Evolutionary conservation across 2,113 vertebrate species (phyloP).

Genomic region (Salvelinus alpinus): DNA sequence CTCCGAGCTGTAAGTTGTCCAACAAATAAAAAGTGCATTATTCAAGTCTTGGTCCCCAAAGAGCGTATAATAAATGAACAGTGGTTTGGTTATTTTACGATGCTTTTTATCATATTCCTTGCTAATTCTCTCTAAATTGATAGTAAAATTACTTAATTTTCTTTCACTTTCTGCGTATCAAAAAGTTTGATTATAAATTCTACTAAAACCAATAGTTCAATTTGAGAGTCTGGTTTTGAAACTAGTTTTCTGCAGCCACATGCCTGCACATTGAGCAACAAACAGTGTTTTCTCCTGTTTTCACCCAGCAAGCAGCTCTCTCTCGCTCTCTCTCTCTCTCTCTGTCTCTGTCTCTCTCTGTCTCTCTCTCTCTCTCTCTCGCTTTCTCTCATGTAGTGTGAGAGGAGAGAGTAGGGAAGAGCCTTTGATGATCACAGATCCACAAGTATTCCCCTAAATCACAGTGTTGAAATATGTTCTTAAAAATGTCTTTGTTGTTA

Average conservation of each 20-base stretch:
- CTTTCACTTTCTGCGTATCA: slow-evolving; percentile 2
- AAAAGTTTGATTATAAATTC: no score
- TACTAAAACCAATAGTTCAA: slow-evolving; percentile 27
- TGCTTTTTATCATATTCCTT: not conserved
- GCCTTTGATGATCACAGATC: slow-evolving; percentile 35
- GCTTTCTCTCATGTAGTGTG: not conserved
- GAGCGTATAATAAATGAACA: slow-evolving; percentile 72
- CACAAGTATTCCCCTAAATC: slow-evolving; percentile 51
- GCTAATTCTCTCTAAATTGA: slow-evolving; percentile 52
- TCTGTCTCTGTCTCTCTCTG: no score
- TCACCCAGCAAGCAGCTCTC: slow-evolving; percentile 41
- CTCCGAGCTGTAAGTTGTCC: slow-evolving; percentile 91
- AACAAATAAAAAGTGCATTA: slow-evolving; percentile 95
- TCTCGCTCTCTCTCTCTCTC: slow-evolving; percentile 28
- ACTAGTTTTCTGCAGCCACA: slow-evolving; percentile 54
- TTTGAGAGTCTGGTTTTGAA: slow-evolving; percentile 50
- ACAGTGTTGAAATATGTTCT: slow-evolving; percentile 39
- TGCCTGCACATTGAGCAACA: slow-evolving; percentile 58
- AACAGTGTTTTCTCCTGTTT: slow-evolving; percentile 53
- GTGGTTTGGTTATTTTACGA: slow-evolving; percentile 58
- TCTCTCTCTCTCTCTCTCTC: no score
- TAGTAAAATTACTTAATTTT: slow-evolving; percentile 65
- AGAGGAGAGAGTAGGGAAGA: slow-evolving; percentile 38
- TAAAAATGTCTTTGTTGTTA: slow-evolving; percentile 44
- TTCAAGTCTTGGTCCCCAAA: slow-evolving; percentile 82